A percentile compares a stretch with the other conserved stretches of the same genome.
Conservation (phyloP, 2,113 vertebrate species). For the Talpa occidentalis region DNA sequence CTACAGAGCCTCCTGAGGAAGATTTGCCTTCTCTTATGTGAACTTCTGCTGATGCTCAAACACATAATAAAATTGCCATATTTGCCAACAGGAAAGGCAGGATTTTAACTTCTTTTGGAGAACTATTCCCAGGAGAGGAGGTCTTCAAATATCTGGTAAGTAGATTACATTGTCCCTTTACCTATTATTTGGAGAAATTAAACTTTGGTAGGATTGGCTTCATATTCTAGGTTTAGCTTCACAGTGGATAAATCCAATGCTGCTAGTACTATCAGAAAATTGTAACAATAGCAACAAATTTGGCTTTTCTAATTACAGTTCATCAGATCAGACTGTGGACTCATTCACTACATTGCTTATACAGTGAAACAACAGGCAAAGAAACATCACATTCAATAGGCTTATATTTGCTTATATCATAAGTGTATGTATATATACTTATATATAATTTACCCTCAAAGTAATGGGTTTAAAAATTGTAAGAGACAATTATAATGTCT, state of each 20-base stretch:
- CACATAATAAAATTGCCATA: neutral
- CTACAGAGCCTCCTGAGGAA: neutral
- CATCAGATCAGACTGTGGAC: neutral
- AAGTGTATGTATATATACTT: too few relatives aligned
- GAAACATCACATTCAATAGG: neutral
- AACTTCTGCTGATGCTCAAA: neutral
- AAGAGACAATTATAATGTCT: neutral
- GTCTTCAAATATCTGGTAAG: neutral
- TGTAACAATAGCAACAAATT: neutral
- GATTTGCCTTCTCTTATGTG: neutral
- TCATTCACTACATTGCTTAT: neutral
- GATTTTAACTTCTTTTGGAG: neutral
- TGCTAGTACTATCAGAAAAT: too few relatives aligned
- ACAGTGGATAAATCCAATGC: neutral
- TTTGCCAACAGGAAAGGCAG: neutral
- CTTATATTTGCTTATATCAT: neutral
- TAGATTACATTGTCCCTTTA: neutral
- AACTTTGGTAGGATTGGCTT: neutral
- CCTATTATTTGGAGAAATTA: neutral
- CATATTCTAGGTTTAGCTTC: neutral
- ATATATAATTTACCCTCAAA: neutral
- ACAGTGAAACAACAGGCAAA: neutral
- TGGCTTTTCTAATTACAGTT: neutral
- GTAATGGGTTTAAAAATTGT: neutral
- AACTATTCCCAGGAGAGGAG: neutral